Conservation (phyloP, 2,888 invertebrate genomes). For the Tetranychus truncatus region DNA sequence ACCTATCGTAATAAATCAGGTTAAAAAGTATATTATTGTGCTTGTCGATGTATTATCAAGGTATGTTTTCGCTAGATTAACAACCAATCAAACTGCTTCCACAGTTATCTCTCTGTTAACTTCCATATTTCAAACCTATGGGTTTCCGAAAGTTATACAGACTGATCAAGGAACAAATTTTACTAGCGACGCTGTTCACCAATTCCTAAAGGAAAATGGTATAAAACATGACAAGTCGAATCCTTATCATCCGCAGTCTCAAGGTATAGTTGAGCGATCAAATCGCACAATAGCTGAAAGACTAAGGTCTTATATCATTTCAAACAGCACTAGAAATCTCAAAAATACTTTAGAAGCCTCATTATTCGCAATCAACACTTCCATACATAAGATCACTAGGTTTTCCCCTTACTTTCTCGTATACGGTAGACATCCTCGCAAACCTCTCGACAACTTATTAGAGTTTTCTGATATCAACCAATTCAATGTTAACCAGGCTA, state of each 20-base stretch:
- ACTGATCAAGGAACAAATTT: not conserved
- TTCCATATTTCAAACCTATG: not conserved
- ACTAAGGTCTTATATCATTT: not conserved
- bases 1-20: not conserved
- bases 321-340: not conserved
- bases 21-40: not conserved
- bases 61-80: not conserved
- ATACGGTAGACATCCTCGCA: not conserved
- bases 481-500: too few relatives aligned
- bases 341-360: not conserved
- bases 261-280: not conserved
- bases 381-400: not conserved
- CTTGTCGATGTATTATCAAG: not conserved
- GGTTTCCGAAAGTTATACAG: not conserved
- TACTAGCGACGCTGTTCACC: not conserved
- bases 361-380: not conserved
- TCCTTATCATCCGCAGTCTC: not conserved
- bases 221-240: not conserved
- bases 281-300: not conserved
- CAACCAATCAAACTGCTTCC: not conserved
- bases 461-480: not conserved
- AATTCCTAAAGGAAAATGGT: not conserved
- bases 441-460: not conserved
- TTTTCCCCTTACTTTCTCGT: not conserved
- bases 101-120: not conserved